Percentiles rank a stretch among this genome's conserved stretches.
Evolutionary conservation across 2,888 invertebrate species (phyloP).

Genomic region (Anoncus sp.): DNA sequence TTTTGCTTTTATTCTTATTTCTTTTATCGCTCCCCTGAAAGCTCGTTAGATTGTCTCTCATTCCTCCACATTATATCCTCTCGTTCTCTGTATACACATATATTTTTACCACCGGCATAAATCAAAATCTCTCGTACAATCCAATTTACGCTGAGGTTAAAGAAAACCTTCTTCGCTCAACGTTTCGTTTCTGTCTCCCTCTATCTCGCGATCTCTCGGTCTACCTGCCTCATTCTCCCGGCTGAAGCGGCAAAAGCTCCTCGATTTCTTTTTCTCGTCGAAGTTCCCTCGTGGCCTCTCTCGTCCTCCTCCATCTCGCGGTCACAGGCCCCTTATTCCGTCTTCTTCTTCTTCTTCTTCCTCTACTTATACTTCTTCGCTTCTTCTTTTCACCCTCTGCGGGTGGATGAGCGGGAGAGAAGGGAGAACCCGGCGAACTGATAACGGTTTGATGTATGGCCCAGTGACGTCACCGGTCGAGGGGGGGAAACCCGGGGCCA

Average conservation of each 20-base stretch:
- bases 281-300: constrained; percentile 48
- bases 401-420: constrained; percentile 42
- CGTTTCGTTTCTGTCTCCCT: constrained; percentile 63
- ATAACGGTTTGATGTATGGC: constrained; percentile 82
- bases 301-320: constrained; percentile 34
- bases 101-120: constrained; percentile 70
- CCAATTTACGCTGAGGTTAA: constrained; percentile 75
- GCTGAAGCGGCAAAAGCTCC: constrained; percentile 29
- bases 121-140: constrained; percentile 74
- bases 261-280: constrained; percentile 35
- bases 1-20: constrained; percentile 3
- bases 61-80: constrained; percentile 4
- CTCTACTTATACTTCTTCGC: constrained; percentile 18
- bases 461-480: constrained; percentile 75
- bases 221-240: constrained; percentile 51
- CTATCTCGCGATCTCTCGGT: constrained; percentile 47
- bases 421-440: constrained; percentile 76
- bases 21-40: constrained; percentile 22
- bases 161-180: constrained; percentile 70
- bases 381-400: constrained; percentile 49
- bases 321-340: constrained; percentile 37
- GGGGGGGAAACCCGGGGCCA: constrained; percentile 75
- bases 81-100: constrained; percentile 32
- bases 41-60: constrained; percentile 44
- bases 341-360: constrained; percentile 32